These are phyloP conservation scores for Mormyrus iriodes DNA, from an alignment of 2,113 vertebrate species.

Conservation along the genomic window DNA sequence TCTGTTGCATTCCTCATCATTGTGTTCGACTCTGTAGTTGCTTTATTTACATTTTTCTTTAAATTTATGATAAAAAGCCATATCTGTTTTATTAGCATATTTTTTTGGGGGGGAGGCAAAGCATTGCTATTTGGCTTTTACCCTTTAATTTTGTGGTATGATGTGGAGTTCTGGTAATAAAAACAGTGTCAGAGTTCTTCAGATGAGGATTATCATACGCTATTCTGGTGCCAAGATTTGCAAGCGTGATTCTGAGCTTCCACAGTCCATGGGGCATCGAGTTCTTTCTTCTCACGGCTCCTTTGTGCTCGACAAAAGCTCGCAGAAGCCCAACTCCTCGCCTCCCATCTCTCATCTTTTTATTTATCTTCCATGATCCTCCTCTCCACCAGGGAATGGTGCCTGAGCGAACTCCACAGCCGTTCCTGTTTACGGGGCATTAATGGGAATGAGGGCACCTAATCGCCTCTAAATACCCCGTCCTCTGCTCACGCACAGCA, in stretches of 20 bases:
- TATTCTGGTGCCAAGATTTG: neutral
- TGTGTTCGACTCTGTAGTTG: neutral
- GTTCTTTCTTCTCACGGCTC: neutral
- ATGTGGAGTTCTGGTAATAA: neutral
- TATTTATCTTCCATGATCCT: neutral
- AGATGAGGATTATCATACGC: neutral
- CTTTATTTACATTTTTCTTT: neutral
- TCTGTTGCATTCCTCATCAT: neutral
- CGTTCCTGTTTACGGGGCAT: constrained; percentile 8
- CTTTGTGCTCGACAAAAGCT: neutral
- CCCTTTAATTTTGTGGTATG: constrained; percentile 15
- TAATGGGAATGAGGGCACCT: neutral
- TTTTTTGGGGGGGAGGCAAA: neutral
- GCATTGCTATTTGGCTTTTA: no score
- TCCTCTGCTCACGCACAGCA: neutral
- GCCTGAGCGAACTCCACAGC: neutral
- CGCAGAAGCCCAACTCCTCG: neutral
- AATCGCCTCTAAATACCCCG: neutral
- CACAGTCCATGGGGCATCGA: neutral
- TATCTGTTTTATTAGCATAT: neutral
- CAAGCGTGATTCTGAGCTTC: neutral
- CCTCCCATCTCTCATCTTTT: neutral
- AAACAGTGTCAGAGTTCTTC: constrained; percentile 3
- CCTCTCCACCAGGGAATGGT: neutral
- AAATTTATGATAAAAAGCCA: neutral